Evolutionary conservation across 1,140 invertebrate species (phyloP).

Genomic region (Mamestra configurata): DNA sequence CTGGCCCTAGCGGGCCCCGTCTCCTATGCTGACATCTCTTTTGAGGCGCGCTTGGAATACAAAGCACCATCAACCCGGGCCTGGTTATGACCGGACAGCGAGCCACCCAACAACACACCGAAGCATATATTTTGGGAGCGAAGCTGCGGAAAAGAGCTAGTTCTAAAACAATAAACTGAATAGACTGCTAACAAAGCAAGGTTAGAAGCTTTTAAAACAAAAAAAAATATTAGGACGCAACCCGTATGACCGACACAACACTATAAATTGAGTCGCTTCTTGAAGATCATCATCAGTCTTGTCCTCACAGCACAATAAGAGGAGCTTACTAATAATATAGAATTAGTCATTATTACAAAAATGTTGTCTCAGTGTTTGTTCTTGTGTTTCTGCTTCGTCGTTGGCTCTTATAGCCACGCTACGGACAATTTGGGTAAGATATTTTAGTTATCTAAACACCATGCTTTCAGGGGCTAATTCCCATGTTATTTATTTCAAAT

Average conservation of each 20-base stretch:
- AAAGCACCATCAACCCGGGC: too few species aligned
- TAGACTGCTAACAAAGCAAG: not conserved
- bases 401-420: not conserved
- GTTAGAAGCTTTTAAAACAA: not conserved
- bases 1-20: too few species aligned
- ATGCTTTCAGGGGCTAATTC: too few species aligned
- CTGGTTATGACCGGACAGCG: too few species aligned
- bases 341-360: not conserved
- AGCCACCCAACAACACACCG: too few species aligned
- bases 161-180: too few species aligned
- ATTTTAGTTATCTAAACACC: too few species aligned
- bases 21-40: too few species aligned
- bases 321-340: not conserved
- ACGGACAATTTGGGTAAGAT: not conserved
- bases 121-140: too few species aligned
- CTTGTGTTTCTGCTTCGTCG: constrained; percentile 9
- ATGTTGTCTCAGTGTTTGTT: constrained; percentile 30
- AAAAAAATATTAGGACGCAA: constrained; percentile 29
- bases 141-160: not conserved
- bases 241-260: not conserved
- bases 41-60: too few species aligned
- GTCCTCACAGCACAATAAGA: not conserved
- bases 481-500: too few species aligned
- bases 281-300: not conserved
- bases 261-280: constrained; percentile 18